Percentiles rank a stretch among this genome's conserved stretches.
Evolutionary conservation across 1,140 invertebrate species (phyloP).

Genomic region (Delia radicum): DNA sequence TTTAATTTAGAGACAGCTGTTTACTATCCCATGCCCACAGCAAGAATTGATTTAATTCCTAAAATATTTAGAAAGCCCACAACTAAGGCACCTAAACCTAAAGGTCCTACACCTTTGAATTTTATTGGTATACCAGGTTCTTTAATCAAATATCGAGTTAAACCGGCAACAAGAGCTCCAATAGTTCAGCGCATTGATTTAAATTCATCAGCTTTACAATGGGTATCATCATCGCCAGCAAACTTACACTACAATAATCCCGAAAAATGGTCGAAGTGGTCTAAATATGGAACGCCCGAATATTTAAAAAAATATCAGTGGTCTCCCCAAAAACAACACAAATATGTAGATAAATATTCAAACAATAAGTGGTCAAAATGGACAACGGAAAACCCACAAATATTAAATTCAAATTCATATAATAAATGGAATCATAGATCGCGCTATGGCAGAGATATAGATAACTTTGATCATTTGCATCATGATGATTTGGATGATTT

Average conservation of each 20-base stretch:
- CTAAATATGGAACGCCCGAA: slow-evolving; percentile 10
- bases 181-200: slow-evolving; percentile 42
- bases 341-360: slow-evolving; percentile 1
- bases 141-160: slow-evolving; percentile 43
- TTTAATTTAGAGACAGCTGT: slow-evolving; percentile 43
- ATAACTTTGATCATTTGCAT: background rate
- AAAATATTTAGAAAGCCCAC: slow-evolving; percentile 39
- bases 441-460: background rate
- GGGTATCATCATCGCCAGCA: background rate
- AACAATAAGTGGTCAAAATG: background rate
- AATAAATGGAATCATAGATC: slow-evolving; percentile 29
- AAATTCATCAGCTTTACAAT: slow-evolving; percentile 17
- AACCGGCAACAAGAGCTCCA: slow-evolving; percentile 36
- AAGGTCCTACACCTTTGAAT: slow-evolving; percentile 24
- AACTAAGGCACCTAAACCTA: slow-evolving; percentile 35
- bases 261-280: slow-evolving; percentile 8
- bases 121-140: slow-evolving; percentile 44
- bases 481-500: background rate
- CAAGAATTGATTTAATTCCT: slow-evolving; percentile 40
- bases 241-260: background rate
- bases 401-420: background rate
- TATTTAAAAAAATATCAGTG: slow-evolving; percentile 28
- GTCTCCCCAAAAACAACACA: slow-evolving; percentile 18
- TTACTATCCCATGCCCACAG: slow-evolving; percentile 43
- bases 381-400: background rate